Percentiles rank a stretch among this genome's conserved stretches.
phyloP scores from a whole-genome alignment of 2,888 invertebrate genomes.

The Aporophyla nigra region DNA sequence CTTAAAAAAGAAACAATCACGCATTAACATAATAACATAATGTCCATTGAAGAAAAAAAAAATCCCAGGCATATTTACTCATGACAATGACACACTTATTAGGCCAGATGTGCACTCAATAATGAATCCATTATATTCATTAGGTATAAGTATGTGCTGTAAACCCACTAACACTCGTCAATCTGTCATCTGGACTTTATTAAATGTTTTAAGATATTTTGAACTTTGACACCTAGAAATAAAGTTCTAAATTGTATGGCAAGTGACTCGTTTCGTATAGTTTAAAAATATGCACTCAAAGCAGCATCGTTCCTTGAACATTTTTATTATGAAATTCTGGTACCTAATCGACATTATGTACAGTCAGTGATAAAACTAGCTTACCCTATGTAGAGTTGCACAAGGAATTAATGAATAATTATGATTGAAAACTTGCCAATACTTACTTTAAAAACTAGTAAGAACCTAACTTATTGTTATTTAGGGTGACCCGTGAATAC shows the following conservation, averaged over 20 bases:
- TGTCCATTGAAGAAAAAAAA: constrained; percentile 17
- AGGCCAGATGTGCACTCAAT: constrained; percentile 62
- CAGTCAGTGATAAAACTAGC: constrained; percentile 11
- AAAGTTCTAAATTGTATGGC: constrained; percentile 24
- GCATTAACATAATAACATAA: constrained; percentile 2
- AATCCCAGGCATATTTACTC: constrained; percentile 52
- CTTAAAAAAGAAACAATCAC: not conserved
- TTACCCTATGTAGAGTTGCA: not conserved
- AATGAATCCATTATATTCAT: constrained; percentile 57
- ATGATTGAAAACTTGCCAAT: constrained; percentile 6
- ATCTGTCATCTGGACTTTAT: constrained; percentile 56
- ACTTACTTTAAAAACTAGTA: too few species aligned
- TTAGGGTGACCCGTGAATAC: too few species aligned
- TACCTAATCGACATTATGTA: not conserved
- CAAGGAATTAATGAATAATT: not conserved
- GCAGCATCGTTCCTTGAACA: not conserved
- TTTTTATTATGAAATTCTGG: not conserved
- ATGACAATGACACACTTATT: constrained; percentile 57
- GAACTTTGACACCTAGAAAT: constrained; percentile 8
- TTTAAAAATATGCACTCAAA: constrained; percentile 15
- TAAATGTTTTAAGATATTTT: constrained; percentile 33
- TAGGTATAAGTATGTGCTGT: constrained; percentile 49
- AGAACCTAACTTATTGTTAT: too few species aligned
- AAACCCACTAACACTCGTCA: constrained; percentile 59
- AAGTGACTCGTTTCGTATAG: constrained; percentile 14